These are phyloP conservation scores for Heliothis virescens DNA, from an alignment of 1,140 invertebrate genomes.

Conservation along the genomic window DNA sequence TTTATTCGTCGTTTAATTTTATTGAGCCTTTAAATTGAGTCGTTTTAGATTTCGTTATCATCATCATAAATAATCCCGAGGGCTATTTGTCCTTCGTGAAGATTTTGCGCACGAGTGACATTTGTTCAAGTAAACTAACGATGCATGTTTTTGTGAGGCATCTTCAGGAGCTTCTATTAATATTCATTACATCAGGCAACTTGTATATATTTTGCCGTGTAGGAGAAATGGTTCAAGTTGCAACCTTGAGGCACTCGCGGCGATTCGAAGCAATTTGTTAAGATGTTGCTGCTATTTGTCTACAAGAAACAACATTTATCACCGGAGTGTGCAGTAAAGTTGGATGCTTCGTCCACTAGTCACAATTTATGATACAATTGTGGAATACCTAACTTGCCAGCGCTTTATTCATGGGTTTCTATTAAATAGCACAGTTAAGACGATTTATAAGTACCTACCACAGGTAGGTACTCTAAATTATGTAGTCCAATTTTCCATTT, in stretches of 20 bases:
- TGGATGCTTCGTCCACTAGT: constrained; percentile 53
- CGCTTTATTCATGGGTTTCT: constrained; percentile 52
- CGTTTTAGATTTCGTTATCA: constrained; percentile 37
- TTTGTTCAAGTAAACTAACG: constrained; percentile 49
- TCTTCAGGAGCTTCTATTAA: constrained; percentile 58
- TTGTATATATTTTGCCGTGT: constrained; percentile 66
- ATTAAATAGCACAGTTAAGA: constrained; percentile 42
- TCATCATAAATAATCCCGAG: constrained; percentile 15
- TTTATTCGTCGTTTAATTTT: constrained; percentile 48
- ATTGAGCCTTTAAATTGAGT: constrained; percentile 27
- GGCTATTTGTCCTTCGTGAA: constrained; percentile 12
- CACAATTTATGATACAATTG: constrained; percentile 67
- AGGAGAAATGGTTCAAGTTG: constrained; percentile 62
- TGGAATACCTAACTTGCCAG: constrained; percentile 57
- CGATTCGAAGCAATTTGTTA: constrained; percentile 69
- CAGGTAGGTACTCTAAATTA: too few species aligned
- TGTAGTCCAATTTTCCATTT: too few species aligned
- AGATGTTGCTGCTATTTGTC: constrained; percentile 74
- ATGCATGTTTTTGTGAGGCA: constrained; percentile 53
- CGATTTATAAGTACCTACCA: not conserved
- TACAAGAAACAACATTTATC: constrained; percentile 69
- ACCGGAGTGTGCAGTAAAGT: constrained; percentile 54
- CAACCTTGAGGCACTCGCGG: constrained; percentile 58
- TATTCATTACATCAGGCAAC: constrained; percentile 65
- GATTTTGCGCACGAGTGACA: constrained; percentile 17